Conservation (phyloP, 2,797 vertebrate genomes). For the Sebastes umbrosus region DNA sequence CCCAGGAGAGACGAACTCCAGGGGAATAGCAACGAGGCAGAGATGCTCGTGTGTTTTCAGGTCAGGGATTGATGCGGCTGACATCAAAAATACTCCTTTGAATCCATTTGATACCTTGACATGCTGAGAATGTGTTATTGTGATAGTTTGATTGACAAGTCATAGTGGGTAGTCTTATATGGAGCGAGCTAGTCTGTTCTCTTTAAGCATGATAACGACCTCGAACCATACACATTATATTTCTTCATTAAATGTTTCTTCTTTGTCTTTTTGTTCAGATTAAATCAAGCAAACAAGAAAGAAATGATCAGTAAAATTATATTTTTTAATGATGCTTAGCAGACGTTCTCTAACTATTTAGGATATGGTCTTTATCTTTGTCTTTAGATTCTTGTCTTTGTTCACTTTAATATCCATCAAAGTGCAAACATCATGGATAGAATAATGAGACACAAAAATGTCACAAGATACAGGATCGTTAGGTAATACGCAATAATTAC, state of each 20-base stretch:
- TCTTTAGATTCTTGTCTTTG: constrained; percentile 1
- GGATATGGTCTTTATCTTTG: not conserved
- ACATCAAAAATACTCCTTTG: constrained; percentile 24
- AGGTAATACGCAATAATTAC: not conserved
- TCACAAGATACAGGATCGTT: constrained; percentile 2
- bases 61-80: constrained; percentile 27
- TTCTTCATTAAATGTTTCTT: constrained; percentile 10
- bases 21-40: constrained; percentile 46
- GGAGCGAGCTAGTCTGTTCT: not conserved
- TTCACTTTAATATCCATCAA: constrained; percentile 30
- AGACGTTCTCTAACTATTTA: not conserved
- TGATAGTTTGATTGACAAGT: constrained; percentile 26
- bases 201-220: not conserved
- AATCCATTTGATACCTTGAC: constrained; percentile 21
- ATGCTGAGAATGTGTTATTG: constrained; percentile 8
- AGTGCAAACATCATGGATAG: not conserved
- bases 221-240: constrained; percentile 2
- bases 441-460: constrained; percentile 13
- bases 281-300: constrained; percentile 26
- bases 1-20: constrained; percentile 53
- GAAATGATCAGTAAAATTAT: constrained; percentile 4
- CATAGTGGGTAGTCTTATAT: not conserved
- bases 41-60: constrained; percentile 26
- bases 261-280: constrained; percentile 35
- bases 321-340: constrained; percentile 11